phyloP scores from a whole-genome alignment of 2,113 vertebrate genomes.

The Eretmochelys imbricata region DNA sequence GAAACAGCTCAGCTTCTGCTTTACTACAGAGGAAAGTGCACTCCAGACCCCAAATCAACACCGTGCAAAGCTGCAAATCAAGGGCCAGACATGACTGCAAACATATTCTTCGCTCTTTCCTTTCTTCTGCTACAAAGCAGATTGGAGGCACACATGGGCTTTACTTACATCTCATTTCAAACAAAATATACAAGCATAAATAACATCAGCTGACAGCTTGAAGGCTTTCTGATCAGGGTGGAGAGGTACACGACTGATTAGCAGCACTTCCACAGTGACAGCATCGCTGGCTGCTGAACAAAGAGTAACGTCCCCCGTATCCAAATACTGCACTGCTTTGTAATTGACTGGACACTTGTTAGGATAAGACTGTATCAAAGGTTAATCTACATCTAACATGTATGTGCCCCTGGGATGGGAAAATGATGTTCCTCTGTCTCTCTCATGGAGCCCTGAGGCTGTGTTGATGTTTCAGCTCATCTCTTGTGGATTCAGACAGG shows the following conservation, averaged over 20 bases:
- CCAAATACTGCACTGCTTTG: neutral
- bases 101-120: neutral
- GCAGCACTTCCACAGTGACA: neutral
- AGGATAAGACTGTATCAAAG: neutral
- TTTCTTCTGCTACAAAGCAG: neutral
- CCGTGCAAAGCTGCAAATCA: neutral
- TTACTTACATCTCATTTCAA: slow-evolving; percentile 27
- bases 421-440: neutral
- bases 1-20: neutral
- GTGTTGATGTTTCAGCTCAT: neutral
- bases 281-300: accelerated
- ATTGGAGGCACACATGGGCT: neutral
- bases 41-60: neutral
- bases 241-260: neutral
- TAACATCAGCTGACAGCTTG: neutral
- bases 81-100: neutral
- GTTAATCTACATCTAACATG: neutral
- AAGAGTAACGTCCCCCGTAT: neutral
- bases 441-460: neutral
- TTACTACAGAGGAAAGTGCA: neutral
- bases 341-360: neutral
- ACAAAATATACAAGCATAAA: neutral
- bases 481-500: neutral
- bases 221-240: neutral
- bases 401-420: neutral